Base-by-base conservation (phyloP, 2,888 invertebrate species). In the Pachycephus smyrnensis region DNA sequence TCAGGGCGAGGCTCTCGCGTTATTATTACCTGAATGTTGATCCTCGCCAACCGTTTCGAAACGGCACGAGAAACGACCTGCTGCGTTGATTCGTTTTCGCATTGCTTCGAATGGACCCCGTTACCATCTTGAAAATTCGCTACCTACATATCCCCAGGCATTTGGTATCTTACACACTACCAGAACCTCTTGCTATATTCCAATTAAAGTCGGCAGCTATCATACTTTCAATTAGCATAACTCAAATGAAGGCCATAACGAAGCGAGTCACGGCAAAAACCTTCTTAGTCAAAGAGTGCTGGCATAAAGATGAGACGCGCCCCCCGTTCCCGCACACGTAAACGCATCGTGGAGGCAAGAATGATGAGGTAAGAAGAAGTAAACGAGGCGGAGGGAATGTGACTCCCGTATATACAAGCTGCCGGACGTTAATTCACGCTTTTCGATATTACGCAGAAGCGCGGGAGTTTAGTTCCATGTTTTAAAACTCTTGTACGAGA, bases 181-280 rank as follows among this genome's bases (percentile, higher is more conserved):
- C 55, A 55, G 55, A 23, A 55, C 73, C 77, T 74, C 77, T 76
- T 76, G 82, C 82, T 80, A 79, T 83, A 85, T 86, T 86, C 87
- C 87, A 89, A 89, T 89, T 89, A 82, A 82, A 82, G 78, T 73
- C 79, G 86, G 85, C 80, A 83, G 84, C 85, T 86, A 85, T 86
- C 85, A 82, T 80, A 83, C 82, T 86, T 89, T 89, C 88, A 89
- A 89, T 89, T 89, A 89, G 87, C 88, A 89, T 89, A 89, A 89
- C 89, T 89, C 89, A 86, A 85, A 83, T 81, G 84, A 80, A 79
- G 79, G 83, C 83, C 82, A 84, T 85, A 86, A 87, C 84, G 84
- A 86, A 82, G 86, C 80, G 73, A 69, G 69, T 76, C 81, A 76
- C 33, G 68, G 82, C 85, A 88, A 88, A 86, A 88, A 88, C 80